phyloP scores from a whole-genome alignment of 2,113 vertebrate species.

The Paramormyrops kingsleyae region DNA sequence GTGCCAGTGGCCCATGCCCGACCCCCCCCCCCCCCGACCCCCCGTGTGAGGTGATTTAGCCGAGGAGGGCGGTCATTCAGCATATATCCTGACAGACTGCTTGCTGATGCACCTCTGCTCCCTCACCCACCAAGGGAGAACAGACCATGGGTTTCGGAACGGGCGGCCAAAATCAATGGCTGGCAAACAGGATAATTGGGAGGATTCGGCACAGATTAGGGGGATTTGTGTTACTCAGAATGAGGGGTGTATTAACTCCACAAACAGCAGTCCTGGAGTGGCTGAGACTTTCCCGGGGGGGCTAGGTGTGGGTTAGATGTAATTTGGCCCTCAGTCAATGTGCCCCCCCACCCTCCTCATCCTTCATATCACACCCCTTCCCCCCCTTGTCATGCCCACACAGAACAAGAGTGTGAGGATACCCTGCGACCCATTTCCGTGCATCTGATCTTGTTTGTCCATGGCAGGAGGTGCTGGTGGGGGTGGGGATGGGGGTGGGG shows the following conservation, averaged over 20 bases:
- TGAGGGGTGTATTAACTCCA: neutral
- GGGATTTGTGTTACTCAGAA: constrained; percentile 8
- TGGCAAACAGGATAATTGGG: constrained; percentile 23
- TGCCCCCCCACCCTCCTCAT: neutral
- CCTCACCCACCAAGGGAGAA: neutral
- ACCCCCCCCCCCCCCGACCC: neutral
- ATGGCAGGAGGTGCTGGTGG: constrained; percentile 2
- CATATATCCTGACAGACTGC: neutral
- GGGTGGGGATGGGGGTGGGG: neutral
- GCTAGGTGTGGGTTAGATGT: neutral
- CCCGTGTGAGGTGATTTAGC: neutral
- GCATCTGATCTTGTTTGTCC: neutral
- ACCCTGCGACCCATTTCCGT: neutral
- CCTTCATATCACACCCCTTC: neutral
- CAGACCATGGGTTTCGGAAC: neutral
- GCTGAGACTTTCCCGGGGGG: neutral
- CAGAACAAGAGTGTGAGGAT: neutral
- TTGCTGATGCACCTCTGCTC: neutral
- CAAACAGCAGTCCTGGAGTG: neutral
- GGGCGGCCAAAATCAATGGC: constrained; percentile 23
- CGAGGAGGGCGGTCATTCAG: neutral
- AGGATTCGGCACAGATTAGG: constrained; percentile 25
- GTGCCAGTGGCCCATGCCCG: neutral
- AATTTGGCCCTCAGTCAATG: neutral
- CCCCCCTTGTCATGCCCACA: neutral